Conservation (phyloP, 1,140 invertebrate species). For the Drosophila littoralis region DNA sequence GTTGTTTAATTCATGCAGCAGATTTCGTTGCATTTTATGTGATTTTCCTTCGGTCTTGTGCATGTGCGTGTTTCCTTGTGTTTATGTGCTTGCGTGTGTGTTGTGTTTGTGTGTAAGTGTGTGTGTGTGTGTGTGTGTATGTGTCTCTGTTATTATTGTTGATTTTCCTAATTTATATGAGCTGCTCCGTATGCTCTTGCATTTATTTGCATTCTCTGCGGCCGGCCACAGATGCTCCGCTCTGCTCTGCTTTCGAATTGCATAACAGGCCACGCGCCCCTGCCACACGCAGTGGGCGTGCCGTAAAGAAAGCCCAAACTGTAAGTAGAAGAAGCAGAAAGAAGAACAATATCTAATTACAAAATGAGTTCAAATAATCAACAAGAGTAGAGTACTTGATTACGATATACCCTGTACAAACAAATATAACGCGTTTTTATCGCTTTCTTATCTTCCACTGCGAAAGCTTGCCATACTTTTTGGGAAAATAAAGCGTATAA, state of each 20-base stretch:
- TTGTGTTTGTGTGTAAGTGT: constrained; percentile 7
- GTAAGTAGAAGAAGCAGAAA: constrained; percentile 22
- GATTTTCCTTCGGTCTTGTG: constrained; percentile 52
- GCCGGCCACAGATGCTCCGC: constrained; percentile 27
- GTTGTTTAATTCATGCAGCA: constrained; percentile 60
- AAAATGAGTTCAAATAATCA: not conserved
- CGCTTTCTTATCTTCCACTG: not conserved
- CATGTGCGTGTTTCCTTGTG: constrained; percentile 4
- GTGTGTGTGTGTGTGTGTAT: constrained; percentile 6
- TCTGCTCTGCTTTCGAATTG: constrained; percentile 16
- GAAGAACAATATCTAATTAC: constrained; percentile 22
- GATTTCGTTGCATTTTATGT: constrained; percentile 71
- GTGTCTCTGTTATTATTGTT: constrained; percentile 45
- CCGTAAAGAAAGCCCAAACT: constrained; percentile 4
- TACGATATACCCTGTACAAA: not conserved
- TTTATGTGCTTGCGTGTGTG: constrained; percentile 10
- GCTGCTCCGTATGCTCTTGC: constrained; percentile 48
- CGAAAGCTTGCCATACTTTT: not conserved
- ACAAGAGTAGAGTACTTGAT: not conserved
- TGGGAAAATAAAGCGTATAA: too few species aligned
- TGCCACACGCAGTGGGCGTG: constrained; percentile 15
- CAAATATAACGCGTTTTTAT: not conserved
- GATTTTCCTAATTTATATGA: constrained; percentile 54
- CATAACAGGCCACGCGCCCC: constrained; percentile 12
- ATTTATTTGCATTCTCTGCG: constrained; percentile 58